phyloP scores from a whole-genome alignment of 1,140 invertebrate species.

The Nixonia krombeini region DNA sequence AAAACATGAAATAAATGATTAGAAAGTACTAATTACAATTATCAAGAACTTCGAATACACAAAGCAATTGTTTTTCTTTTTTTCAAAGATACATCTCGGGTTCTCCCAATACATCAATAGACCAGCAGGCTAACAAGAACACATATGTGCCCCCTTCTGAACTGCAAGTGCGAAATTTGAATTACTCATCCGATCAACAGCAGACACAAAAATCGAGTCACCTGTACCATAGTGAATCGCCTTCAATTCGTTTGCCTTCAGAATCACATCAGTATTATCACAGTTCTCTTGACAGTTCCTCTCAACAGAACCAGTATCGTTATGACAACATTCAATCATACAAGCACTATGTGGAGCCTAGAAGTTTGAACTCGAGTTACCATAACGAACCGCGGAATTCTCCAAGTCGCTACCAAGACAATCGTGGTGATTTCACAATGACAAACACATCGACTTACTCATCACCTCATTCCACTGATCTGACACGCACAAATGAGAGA shows the following conservation, averaged over 20 bases:
- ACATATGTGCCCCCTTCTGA: conserved; percentile 69
- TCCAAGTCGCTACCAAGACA: conserved; percentile 51
- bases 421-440: conserved; percentile 44
- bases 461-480: conserved; percentile 52
- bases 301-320: conserved; percentile 63
- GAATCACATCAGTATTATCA: conserved; percentile 61
- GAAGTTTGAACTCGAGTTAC: conserved; percentile 47
- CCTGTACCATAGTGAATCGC: conserved; percentile 57
- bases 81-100: conserved; percentile 53
- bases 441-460: conserved; percentile 56
- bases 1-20: too few relatives aligned
- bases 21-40: too few relatives aligned
- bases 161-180: conserved; percentile 58
- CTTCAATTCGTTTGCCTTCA: conserved; percentile 51
- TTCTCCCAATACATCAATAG: conserved; percentile 41
- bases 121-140: conserved; percentile 58
- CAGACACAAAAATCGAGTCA: conserved; percentile 44
- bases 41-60: too few relatives aligned
- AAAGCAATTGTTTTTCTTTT: too few relatives aligned
- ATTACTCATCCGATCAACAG: conserved; percentile 53
- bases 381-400: conserved; percentile 55
- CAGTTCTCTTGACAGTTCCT: conserved; percentile 56
- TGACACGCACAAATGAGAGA: conserved; percentile 49
- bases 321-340: conserved; percentile 54
- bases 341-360: conserved; percentile 58